Evolutionary conservation across 2,888 invertebrate genomes (phyloP).

Genomic region (Hecatera dysodea): DNA sequence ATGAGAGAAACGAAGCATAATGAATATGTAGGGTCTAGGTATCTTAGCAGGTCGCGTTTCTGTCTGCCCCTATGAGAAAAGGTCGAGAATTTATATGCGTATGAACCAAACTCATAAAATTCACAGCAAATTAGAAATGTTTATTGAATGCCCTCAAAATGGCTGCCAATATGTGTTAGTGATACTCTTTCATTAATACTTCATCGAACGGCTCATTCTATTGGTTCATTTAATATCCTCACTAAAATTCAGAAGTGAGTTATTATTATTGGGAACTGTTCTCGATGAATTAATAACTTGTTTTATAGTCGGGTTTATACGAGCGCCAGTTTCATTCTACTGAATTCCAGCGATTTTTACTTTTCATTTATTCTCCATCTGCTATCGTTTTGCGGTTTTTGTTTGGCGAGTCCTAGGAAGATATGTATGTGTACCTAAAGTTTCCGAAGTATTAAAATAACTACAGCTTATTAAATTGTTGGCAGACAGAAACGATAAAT

Average conservation of each 20-base stretch:
- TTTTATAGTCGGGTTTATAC: slow-evolving; percentile 31
- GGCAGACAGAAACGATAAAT: slow-evolving; percentile 1
- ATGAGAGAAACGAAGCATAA: background rate
- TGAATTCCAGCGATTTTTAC: background rate
- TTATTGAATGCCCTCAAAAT: slow-evolving; percentile 12
- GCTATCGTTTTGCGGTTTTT: slow-evolving; percentile 1
- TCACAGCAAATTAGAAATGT: background rate
- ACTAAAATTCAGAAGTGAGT: slow-evolving; percentile 8
- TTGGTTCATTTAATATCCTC: slow-evolving; percentile 8
- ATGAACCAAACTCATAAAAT: background rate
- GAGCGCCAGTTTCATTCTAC: slow-evolving; percentile 1
- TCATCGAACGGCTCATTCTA: background rate
- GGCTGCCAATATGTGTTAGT: slow-evolving; percentile 11
- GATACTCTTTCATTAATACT: slow-evolving; percentile 7
- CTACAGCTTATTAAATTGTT: background rate
- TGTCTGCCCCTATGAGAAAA: background rate
- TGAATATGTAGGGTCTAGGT: background rate
- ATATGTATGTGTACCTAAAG: background rate
- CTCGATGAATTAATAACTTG: slow-evolving; percentile 17
- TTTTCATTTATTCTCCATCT: slow-evolving; percentile 1
- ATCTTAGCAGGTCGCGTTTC: background rate
- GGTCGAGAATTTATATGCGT: background rate
- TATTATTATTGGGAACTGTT: slow-evolving; percentile 23
- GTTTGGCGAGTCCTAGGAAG: too few relatives aligned
- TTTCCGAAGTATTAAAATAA: background rate